Base-by-base conservation (phyloP, 2,113 vertebrate species). In the Cyanistes caeruleus region DNA sequence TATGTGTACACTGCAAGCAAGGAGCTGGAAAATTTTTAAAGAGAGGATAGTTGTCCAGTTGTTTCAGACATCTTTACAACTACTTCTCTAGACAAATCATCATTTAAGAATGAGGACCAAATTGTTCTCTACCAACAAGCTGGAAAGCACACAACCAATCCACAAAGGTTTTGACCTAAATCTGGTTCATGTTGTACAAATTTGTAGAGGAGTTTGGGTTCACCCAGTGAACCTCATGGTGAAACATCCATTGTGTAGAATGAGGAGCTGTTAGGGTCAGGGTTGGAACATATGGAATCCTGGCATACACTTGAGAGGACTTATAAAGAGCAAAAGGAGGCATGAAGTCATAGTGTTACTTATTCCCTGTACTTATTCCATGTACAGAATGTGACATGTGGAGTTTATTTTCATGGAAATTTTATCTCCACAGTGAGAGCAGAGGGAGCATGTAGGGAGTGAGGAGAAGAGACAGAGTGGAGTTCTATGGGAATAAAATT, bases 321-420 rank as follows among this genome's bases (percentile, higher is more conserved):
- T 51, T 68, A 5, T 9, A 55, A 90, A 46, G 10, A 49, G 27
- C 30, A 55, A 44, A 90, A 92, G 35, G 7, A 63, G 27, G 14
- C 56, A 31, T 22, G 17, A 72, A 79, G 20, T 55, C 23, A 24
- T 8, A 21, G 53, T 60, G 35, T 23, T 64, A 16, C 22, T 52
- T 78, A 37, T 27, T 85, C 21, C 28, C 30, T 39, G 39, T 39
- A 39, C 39, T 39, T 39, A 39, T 39, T 39, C 39, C 21, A 35
- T 1, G 2, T 25, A 52, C 6, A 44, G 35, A 82, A 27, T 7
- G 3, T 20, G 41, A 49, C 3, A 15, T 4, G 3, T 4, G 7
- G 14, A 18, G 16, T 35, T 93, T 53, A 25, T 93, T 74, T 68
- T n/a, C 31, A 27, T 44, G 56, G 70, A 59, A 72, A 68, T 59